Percentiles rank a stretch among this genome's conserved stretches.
Evolutionary conservation across 1,140 invertebrate genomes (phyloP).

Genomic region (Cotesia chilonis): DNA sequence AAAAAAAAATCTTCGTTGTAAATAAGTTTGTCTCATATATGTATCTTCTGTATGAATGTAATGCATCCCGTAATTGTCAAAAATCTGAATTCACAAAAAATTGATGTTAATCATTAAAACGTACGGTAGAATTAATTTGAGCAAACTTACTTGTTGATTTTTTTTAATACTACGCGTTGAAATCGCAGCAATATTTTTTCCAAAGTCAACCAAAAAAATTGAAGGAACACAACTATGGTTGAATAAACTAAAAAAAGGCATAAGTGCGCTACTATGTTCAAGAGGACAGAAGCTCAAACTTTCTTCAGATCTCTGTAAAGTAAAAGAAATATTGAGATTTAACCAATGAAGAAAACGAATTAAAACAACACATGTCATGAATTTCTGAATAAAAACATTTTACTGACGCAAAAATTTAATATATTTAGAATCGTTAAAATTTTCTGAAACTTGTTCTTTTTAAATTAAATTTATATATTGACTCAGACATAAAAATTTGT

Average conservation of each 20-base stretch:
- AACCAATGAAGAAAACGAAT: too few species aligned
- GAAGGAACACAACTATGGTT: slow-evolving; percentile 94
- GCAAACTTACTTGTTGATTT: slow-evolving; percentile 67
- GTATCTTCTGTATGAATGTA: slow-evolving; percentile 43
- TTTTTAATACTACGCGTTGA: slow-evolving; percentile 73
- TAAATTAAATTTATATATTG: too few species aligned
- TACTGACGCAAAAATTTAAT: too few species aligned
- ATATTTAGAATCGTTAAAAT: too few species aligned
- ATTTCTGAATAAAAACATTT: too few species aligned
- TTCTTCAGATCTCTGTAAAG: slow-evolving; percentile 49
- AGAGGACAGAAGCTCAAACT: slow-evolving; percentile 25
- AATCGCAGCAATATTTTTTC: slow-evolving; percentile 67
- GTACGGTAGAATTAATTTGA: slow-evolving; percentile 26
- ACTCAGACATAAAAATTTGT: too few species aligned
- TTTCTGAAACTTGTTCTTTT: too few species aligned
- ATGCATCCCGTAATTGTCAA: slow-evolving; percentile 54
- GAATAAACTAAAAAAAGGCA: slow-evolving; percentile 79
- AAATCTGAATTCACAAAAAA: slow-evolving; percentile 48
- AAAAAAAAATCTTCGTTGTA: slow-evolving; percentile 45
- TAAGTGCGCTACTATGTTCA: slow-evolving; percentile 72
- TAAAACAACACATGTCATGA: too few species aligned
- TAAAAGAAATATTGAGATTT: too few species aligned
- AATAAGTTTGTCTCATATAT: slow-evolving; percentile 40
- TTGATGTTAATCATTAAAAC: neutral
- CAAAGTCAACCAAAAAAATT: slow-evolving; percentile 72